phyloP scores from a whole-genome alignment of 2,888 invertebrate genomes.

The Plebejus anna region DNA sequence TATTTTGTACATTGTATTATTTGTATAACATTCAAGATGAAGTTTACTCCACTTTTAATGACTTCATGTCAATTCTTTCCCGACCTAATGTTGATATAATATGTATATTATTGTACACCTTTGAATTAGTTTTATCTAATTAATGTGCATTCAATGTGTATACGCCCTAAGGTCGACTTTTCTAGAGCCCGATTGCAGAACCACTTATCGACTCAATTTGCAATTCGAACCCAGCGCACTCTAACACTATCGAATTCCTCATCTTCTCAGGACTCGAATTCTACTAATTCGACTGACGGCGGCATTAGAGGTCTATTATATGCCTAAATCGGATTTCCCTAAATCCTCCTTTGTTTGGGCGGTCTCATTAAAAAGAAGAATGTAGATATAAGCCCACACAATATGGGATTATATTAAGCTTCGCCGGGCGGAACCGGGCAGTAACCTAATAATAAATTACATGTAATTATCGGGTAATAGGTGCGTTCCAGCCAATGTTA shows the following conservation, averaged over 20 bases:
- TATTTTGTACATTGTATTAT: too few species aligned
- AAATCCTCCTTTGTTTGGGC: slow-evolving; percentile 22
- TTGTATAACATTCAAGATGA: too few species aligned
- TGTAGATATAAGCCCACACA: slow-evolving; percentile 26
- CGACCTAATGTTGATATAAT: too few species aligned
- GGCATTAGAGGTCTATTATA: slow-evolving; percentile 14
- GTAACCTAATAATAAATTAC: slow-evolving; percentile 34
- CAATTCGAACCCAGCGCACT: slow-evolving; percentile 2
- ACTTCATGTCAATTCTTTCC: too few species aligned
- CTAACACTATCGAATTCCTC: slow-evolving; percentile 20
- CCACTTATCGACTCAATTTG: slow-evolving; percentile 19
- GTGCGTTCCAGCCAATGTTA: slow-evolving; percentile 35
- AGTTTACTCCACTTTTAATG: too few species aligned
- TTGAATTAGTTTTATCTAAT: neutral
- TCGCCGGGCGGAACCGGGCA: slow-evolving; percentile 25
- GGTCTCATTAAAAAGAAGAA: slow-evolving; percentile 29
- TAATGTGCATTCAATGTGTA: neutral
- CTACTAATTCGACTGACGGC: slow-evolving; percentile 1
- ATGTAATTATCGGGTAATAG: slow-evolving; percentile 37
- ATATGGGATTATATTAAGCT: slow-evolving; percentile 28
- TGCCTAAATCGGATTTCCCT: slow-evolving; percentile 11
- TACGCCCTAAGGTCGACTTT: neutral
- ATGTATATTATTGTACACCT: too few species aligned
- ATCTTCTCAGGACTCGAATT: slow-evolving; percentile 7
- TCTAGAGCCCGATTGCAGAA: slow-evolving; percentile 12